These are phyloP conservation scores for Melanostigma gelatinosum DNA, from an alignment of 2,113 vertebrate species.

Conservation along the genomic window DNA sequence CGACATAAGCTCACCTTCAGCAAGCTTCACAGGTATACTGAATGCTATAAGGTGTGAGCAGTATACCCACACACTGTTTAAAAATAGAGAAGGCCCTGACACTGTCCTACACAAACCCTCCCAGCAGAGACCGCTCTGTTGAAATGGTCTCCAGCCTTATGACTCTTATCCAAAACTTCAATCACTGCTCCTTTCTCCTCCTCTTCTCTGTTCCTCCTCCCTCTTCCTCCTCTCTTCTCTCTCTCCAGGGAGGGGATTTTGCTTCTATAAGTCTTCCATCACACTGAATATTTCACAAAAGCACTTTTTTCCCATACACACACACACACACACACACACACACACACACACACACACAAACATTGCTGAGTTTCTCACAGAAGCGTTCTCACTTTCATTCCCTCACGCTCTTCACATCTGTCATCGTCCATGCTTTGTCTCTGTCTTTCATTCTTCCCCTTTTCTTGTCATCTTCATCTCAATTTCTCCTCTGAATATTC, in stretches of 20 bases:
- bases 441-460: conserved; percentile 37
- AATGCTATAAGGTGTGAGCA: conserved; percentile 66
- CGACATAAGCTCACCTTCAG: conserved; percentile 37
- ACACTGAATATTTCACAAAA: conserved; percentile 72
- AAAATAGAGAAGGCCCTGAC: conserved; percentile 72
- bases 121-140: conserved; percentile 63
- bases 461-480: conserved; percentile 51
- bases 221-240: conserved; percentile 41
- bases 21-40: conserved; percentile 61
- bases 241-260: conserved; percentile 70
- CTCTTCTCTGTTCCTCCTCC: conserved; percentile 48
- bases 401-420: conserved; percentile 52
- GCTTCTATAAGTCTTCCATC: conserved; percentile 73
- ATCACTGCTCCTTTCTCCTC: conserved; percentile 63
- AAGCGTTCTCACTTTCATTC: conserved; percentile 61
- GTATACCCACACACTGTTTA: conserved; percentile 73
- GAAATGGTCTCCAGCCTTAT: conserved; percentile 66
- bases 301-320: conserved; percentile 27
- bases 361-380: conserved; percentile 59
- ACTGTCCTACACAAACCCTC: conserved; percentile 71
- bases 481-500: conserved; percentile 30
- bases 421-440: conserved; percentile 44
- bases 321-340: conserved; percentile 19
- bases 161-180: conserved; percentile 74
- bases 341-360: neutral